phyloP scores from a whole-genome alignment of 1,140 invertebrate genomes.

The Nasonia longicornis region DNA sequence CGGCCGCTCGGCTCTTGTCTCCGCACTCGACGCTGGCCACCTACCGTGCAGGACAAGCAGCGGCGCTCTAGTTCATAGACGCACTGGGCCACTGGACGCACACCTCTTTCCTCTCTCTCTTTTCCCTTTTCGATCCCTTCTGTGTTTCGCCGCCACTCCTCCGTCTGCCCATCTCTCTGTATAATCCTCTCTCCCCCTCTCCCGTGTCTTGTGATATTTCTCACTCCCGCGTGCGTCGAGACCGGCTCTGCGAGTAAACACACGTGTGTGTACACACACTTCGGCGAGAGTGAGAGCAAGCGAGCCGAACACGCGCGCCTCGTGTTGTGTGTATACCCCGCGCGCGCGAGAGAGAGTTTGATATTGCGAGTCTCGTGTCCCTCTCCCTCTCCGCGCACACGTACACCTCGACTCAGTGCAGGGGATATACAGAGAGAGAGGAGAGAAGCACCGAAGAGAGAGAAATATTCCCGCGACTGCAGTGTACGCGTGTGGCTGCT shows the following conservation, averaged over 20 bases:
- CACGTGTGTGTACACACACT: constrained; percentile 21
- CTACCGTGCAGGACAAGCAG: constrained; percentile 53
- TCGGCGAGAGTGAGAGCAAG: neutral
- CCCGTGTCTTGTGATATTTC: constrained; percentile 12
- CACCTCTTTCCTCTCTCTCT: neutral
- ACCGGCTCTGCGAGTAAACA: constrained; percentile 40
- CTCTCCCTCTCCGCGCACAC: neutral
- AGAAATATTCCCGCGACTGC: neutral
- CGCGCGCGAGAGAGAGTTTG: constrained; percentile 36
- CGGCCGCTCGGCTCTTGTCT: constrained; percentile 57
- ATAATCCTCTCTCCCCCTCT: constrained; percentile 2
- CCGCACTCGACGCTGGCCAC: constrained; percentile 63
- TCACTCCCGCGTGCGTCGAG: constrained; percentile 31
- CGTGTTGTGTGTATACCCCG: constrained; percentile 34
- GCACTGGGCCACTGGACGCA: constrained; percentile 58
- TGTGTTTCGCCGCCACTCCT: neutral
- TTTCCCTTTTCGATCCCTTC: neutral
- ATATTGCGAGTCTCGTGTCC: constrained; percentile 38
- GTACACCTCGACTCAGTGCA: constrained; percentile 15
- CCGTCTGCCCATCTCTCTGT: neutral
- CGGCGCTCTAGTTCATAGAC: constrained; percentile 57
- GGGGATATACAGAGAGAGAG: neutral
- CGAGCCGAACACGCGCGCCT: constrained; percentile 28
- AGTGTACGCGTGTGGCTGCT: neutral
- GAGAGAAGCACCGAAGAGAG: neutral